Evolutionary conservation across 2,113 vertebrate species (phyloP).

Genomic region (Hydropotes inermis): DNA sequence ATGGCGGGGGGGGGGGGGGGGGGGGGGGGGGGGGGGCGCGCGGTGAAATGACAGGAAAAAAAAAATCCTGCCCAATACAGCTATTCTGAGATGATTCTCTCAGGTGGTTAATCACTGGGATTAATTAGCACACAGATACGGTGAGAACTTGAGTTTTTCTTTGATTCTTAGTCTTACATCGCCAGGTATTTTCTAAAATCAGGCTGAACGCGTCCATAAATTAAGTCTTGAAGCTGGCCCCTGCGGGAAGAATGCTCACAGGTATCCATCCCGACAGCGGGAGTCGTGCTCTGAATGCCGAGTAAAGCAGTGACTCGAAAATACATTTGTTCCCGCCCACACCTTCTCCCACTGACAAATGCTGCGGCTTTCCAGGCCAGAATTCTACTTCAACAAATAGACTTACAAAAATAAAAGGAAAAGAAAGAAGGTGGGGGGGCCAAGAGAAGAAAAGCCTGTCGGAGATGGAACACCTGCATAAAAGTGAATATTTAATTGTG

Average conservation of each 20-base stretch:
- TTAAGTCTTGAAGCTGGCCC: not conserved
- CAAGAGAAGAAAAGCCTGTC: not conserved
- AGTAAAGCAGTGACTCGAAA: constrained; percentile 52
- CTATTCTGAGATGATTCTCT: constrained; percentile 65
- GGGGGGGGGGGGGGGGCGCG: no score
- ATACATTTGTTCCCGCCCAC: constrained; percentile 70
- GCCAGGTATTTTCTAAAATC: constrained; percentile 59
- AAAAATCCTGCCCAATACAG: not conserved
- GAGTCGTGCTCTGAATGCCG: constrained; percentile 42
- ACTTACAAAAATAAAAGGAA: constrained; percentile 23
- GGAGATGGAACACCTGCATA: constrained; percentile 48
- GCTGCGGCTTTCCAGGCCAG: constrained; percentile 51
- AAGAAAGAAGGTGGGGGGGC: not conserved
- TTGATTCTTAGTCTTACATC: constrained; percentile 56
- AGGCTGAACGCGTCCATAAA: not conserved
- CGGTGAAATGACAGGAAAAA: not conserved
- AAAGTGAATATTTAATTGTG: constrained; percentile 41
- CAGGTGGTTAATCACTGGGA: constrained; percentile 61
- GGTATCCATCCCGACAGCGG: constrained; percentile 35
- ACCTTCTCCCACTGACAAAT: constrained; percentile 74
- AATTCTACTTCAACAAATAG: constrained; percentile 49
- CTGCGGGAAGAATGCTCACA: constrained; percentile 11
- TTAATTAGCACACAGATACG: constrained; percentile 59
- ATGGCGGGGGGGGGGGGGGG: no score
- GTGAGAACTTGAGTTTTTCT: constrained; percentile 41